Percentiles rank a stretch among this genome's conserved stretches.
phyloP scores from a whole-genome alignment of 2,113 vertebrate genomes.

The Hemibagrus wyckioides region DNA sequence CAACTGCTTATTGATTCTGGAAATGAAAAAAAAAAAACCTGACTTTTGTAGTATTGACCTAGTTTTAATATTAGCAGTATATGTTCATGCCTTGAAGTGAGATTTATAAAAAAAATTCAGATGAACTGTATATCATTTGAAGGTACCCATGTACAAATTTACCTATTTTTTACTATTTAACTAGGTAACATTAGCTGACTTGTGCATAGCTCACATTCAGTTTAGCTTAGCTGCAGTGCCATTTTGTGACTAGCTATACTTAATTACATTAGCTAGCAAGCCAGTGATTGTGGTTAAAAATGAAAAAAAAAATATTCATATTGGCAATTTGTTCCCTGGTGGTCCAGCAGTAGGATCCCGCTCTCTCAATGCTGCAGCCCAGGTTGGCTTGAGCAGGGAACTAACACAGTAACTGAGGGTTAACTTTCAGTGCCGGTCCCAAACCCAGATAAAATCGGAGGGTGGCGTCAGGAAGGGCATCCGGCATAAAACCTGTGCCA shows the following conservation, averaged over 20 bases:
- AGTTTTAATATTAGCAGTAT: background rate
- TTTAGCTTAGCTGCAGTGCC: background rate
- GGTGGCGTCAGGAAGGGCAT: too few species aligned
- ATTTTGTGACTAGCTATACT: background rate
- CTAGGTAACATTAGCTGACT: background rate
- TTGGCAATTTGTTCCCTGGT: too few species aligned
- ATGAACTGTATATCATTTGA: background rate
- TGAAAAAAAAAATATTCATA: background rate
- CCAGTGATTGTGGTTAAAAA: background rate
- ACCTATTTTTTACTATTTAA: background rate
- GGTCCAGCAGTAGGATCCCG: too few species aligned
- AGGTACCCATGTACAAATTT: background rate
- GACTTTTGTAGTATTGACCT: background rate
- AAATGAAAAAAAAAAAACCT: background rate
- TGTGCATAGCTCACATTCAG: background rate
- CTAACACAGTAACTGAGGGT: too few species aligned
- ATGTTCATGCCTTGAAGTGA: background rate
- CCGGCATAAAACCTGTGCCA: too few species aligned
- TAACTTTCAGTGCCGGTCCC: too few species aligned
- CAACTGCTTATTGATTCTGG: background rate
- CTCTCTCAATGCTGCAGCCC: too few species aligned
- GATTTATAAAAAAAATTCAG: background rate
- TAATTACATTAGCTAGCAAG: background rate
- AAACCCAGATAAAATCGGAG: too few species aligned
- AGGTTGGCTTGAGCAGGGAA: too few species aligned